A percentile compares a stretch with the other conserved stretches of the same genome.
Evolutionary conservation across 2,113 vertebrate species (phyloP).

Genomic region (Natator depressus): DNA sequence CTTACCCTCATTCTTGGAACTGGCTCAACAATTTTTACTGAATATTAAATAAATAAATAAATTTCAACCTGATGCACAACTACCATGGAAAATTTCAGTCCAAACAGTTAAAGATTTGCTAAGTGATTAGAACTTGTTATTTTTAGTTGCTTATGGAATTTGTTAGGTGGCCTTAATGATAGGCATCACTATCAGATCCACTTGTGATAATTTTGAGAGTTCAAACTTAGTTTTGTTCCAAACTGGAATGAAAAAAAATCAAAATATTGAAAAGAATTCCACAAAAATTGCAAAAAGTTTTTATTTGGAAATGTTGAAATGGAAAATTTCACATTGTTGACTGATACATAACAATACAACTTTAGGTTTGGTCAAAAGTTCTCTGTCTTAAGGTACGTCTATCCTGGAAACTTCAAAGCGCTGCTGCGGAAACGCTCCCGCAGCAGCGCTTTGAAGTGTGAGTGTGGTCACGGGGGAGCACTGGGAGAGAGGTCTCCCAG

Average conservation of each 20-base stretch:
- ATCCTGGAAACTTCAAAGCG: too few relatives aligned
- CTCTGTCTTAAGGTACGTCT: neutral
- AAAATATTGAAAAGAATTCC: neutral
- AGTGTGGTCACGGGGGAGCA: too few relatives aligned
- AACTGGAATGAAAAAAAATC: neutral
- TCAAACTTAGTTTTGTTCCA: neutral
- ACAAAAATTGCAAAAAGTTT: neutral
- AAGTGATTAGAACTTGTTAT: too few relatives aligned
- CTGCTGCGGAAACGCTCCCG: too few relatives aligned
- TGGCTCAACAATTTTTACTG: too few relatives aligned
- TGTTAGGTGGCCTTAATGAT: neutral
- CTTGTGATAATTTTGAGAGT: neutral
- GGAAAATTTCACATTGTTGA: neutral
- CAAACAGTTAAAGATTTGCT: neutral
- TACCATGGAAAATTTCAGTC: too few relatives aligned
- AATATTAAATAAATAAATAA: too few relatives aligned
- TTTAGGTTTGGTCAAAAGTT: neutral
- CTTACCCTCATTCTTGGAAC: too few relatives aligned
- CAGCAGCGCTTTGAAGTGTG: too few relatives aligned
- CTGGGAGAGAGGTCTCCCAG: too few relatives aligned
- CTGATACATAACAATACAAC: neutral
- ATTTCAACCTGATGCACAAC: too few relatives aligned
- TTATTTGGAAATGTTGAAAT: neutral
- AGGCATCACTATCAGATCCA: neutral
- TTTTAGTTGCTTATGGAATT: neutral